Conservation (phyloP, 2,113 vertebrate genomes). For the Tiliqua scincoides region DNA sequence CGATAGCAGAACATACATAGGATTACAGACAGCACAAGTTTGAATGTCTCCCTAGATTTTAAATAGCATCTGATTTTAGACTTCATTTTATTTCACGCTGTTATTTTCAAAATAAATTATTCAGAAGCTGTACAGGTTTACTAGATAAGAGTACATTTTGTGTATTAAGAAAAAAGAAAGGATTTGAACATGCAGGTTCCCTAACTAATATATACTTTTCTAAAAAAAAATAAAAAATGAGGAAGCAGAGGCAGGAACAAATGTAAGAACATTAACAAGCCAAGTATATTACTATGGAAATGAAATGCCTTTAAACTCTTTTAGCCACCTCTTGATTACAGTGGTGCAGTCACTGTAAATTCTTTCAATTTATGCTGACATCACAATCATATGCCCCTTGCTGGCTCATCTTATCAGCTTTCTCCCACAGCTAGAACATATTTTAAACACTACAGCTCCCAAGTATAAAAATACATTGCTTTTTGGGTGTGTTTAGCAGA, state of each 20-base stretch:
- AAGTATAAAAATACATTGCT: too few species aligned
- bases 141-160: background rate
- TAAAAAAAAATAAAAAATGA: rapidly evolving
- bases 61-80: background rate
- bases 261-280: rapidly evolving
- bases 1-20: background rate
- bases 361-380: background rate
- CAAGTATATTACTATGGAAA: background rate
- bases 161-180: background rate
- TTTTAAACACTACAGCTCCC: too few species aligned
- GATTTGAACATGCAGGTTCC: background rate
- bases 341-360: rapidly evolving
- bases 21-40: background rate
- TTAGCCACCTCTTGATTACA: background rate
- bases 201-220: background rate
- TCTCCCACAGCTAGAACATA: background rate
- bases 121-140: background rate
- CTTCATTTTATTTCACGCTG: too few species aligned
- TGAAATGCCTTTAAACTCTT: background rate
- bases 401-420: slow-evolving; percentile 21
- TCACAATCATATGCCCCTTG: background rate
- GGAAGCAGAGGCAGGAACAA: background rate
- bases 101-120: background rate
- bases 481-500: too few species aligned
- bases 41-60: background rate